A percentile compares a stretch with the other conserved stretches of the same genome.
phyloP scores from a whole-genome alignment of 1,140 invertebrate genomes.

The Chlorops oryzae region DNA sequence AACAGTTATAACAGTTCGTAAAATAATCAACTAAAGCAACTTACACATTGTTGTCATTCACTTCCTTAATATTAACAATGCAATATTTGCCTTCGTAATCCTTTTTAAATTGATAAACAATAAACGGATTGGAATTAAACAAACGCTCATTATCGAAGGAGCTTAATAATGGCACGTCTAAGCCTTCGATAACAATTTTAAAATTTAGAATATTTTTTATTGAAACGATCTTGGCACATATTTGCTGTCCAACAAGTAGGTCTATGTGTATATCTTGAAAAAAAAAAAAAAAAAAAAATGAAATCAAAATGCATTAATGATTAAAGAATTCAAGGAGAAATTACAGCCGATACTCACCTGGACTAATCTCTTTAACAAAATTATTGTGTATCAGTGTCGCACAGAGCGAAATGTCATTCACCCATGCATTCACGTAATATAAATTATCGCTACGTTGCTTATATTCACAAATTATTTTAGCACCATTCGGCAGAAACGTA shows the following conservation, averaged over 20 bases:
- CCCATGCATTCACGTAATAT: conserved; percentile 29
- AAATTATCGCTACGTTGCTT: conserved; percentile 18
- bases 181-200: conserved; percentile 35
- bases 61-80: conserved; percentile 36
- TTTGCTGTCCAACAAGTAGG: conserved; percentile 38
- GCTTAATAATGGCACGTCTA: conserved; percentile 31
- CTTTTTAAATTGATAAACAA: conserved; percentile 34
- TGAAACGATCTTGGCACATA: conserved; percentile 34
- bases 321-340: no score
- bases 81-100: conserved; percentile 39
- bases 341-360: conserved; percentile 19
- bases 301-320: no score
- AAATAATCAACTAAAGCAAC: conserved; percentile 7
- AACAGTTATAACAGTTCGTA: background rate
- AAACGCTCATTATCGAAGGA: conserved; percentile 38
- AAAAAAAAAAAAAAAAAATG: conserved; percentile 1
- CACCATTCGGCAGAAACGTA: conserved; percentile 39
- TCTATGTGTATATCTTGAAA: conserved; percentile 29
- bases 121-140: conserved; percentile 37
- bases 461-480: conserved; percentile 36
- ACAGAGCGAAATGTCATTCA: conserved; percentile 30
- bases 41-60: conserved; percentile 45
- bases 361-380: conserved; percentile 29
- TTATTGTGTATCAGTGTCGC: conserved; percentile 27
- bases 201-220: conserved; percentile 40